These are phyloP conservation scores for Drosophila melanogaster DNA, from an alignment of 1,140 invertebrate genomes.

Conservation along the genomic window Release_6_plus_ISO1_MT NC_004354.4:2130001-2130500, in stretches of 20 bases:
- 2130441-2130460: constrained; percentile 48
- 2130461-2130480: constrained; percentile 59
- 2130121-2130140: constrained; percentile 87
- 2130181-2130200: constrained; percentile 85
- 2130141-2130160: constrained; percentile 87
- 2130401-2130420: constrained; percentile 67
- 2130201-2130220: constrained; percentile 88
- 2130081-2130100: constrained; percentile 87
- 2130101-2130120: constrained; percentile 88
- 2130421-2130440: constrained; percentile 59
- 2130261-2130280: constrained; percentile 45
- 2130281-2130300: constrained; percentile 35
- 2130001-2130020: constrained; percentile 88
- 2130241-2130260: constrained; percentile 71
- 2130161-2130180: constrained; percentile 86
- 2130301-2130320: constrained; percentile 61
- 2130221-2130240: constrained; percentile 85
- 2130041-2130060: constrained; percentile 91
- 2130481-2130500: constrained; percentile 69
- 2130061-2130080: constrained; percentile 93
- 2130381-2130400: constrained; percentile 51
- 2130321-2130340: constrained; percentile 83
- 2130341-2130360: constrained; percentile 87
- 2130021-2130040: constrained; percentile 91
- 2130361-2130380: constrained; percentile 83